These are phyloP conservation scores for Galaxea fascicularis DNA, from an alignment of 92 coral and sea anemone genomes.

Conservation along the genomic window DNA sequence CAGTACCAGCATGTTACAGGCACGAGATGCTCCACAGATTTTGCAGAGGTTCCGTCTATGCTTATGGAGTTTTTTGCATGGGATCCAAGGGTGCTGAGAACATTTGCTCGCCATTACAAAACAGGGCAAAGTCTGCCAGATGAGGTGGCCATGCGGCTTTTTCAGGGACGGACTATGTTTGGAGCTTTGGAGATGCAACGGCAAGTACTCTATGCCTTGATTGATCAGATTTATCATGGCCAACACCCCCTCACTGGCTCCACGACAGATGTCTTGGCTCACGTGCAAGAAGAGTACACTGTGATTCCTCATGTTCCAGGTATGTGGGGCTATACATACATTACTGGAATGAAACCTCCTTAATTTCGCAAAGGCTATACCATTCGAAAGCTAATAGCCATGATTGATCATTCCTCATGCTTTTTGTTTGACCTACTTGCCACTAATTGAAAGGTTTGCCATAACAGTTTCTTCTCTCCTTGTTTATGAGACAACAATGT, in stretches of 20 bases:
- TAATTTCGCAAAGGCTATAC: too few relatives aligned
- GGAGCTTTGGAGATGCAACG: conserved; percentile 97
- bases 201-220: conserved; percentile 92
- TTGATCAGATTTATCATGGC: conserved; percentile 93
- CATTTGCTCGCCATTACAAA: conserved; percentile 85
- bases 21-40: conserved; percentile 94
- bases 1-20: conserved; percentile 97
- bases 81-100: conserved; percentile 83
- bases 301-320: conserved; percentile 91
- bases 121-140: conserved; percentile 93
- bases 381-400: too few relatives aligned
- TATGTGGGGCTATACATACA: conserved; percentile 1
- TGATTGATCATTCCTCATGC: too few relatives aligned
- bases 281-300: conserved; percentile 77
- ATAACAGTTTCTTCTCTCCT: too few relatives aligned
- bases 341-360: too few relatives aligned
- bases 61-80: conserved; percentile 97
- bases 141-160: conserved; percentile 75
- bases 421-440: too few relatives aligned
- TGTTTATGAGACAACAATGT: too few relatives aligned
- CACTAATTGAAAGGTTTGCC: too few relatives aligned
- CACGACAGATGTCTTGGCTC: conserved; percentile 81
- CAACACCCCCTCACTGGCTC: conserved; percentile 80
- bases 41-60: conserved; percentile 97
- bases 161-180: conserved; percentile 89